Evolutionary conservation across 2,113 vertebrate species (phyloP).

Genomic region (Myrmophylax atrothorax): DNA sequence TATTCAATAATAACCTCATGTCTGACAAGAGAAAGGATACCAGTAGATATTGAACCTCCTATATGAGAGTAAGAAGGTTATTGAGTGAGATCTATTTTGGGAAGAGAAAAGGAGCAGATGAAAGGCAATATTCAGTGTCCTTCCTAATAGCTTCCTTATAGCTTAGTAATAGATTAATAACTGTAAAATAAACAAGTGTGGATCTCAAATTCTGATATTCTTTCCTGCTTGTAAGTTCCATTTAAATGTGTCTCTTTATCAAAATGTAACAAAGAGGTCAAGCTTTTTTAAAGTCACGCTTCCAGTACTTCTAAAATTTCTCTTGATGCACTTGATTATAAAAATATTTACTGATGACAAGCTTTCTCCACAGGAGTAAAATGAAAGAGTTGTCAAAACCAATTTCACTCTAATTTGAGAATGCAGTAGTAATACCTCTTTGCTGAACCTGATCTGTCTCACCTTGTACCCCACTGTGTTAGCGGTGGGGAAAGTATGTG

Average conservation of each 20-base stretch:
- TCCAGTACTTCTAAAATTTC: not conserved
- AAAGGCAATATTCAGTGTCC: conserved; percentile 3
- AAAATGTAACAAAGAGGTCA: not conserved
- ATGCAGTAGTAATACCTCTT: not conserved
- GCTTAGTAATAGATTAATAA: not conserved
- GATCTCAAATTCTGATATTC: not conserved
- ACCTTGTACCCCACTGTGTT: not conserved
- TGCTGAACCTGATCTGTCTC: conserved; percentile 17
- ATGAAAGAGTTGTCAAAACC: not conserved
- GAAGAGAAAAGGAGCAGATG: not conserved
- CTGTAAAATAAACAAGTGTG: not conserved
- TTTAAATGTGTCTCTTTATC: not conserved
- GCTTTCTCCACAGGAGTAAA: conserved; percentile 4
- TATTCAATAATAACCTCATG: conserved; percentile 40
- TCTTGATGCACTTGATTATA: conserved; percentile 1
- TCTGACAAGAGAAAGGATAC: conserved; percentile 25
- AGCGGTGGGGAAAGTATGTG: conserved; percentile 10
- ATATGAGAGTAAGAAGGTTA: conserved; percentile 16
- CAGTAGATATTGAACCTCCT: not conserved
- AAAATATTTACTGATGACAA: not conserved
- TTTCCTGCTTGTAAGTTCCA: not conserved
- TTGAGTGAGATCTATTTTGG: conserved; percentile 37
- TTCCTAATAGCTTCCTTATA: not conserved
- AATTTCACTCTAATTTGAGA: conserved; percentile 47
- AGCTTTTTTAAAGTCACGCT: not conserved